A percentile compares a stretch with the other conserved stretches of the same genome.
These are phyloP conservation scores for Chelonus formosanus DNA, from an alignment of 2,888 invertebrate species.

Conservation along the genomic window DNA sequence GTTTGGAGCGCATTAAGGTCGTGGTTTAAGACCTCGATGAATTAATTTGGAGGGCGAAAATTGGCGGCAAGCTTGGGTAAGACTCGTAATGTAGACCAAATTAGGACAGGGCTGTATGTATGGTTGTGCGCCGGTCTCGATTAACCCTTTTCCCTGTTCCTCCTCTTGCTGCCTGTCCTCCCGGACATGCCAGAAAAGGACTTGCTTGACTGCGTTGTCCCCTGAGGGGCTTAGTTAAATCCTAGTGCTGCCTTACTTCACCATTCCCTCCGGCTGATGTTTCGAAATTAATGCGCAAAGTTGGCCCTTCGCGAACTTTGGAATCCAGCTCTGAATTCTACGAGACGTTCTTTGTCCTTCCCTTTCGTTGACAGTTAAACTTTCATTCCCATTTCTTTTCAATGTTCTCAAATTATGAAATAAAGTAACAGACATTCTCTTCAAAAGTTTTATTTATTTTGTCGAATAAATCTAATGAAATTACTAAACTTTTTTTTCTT, in stretches of 20 bases:
- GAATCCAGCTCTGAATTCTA: slow-evolving; percentile 3
- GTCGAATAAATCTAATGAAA: too few relatives aligned
- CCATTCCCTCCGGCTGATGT: slow-evolving; percentile 47
- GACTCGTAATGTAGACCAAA: slow-evolving; percentile 23
- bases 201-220: slow-evolving; percentile 14
- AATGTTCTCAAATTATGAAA: neutral
- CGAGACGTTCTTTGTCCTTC: slow-evolving; percentile 8
- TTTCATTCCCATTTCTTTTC: slow-evolving; percentile 7
- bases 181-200: slow-evolving; percentile 2
- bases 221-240: slow-evolving; percentile 38
- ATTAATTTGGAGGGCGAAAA: slow-evolving; percentile 29
- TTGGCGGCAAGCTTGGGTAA: slow-evolving; percentile 19
- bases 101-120: slow-evolving; percentile 21
- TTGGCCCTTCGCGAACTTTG: slow-evolving; percentile 42
- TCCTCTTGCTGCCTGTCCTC: slow-evolving; percentile 1
- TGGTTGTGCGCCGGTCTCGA: slow-evolving; percentile 25
- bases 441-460: too few relatives aligned
- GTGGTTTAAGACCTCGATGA: slow-evolving; percentile 28
- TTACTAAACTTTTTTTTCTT: too few relatives aligned
- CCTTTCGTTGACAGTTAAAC: slow-evolving; percentile 6
- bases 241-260: slow-evolving; percentile 41
- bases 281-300: slow-evolving; percentile 57
- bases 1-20: slow-evolving; percentile 13
- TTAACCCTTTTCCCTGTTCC: slow-evolving; percentile 38
- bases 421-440: neutral